Conservation (phyloP, 2,888 invertebrate genomes). For the Lacanobia oleracea region DNA sequence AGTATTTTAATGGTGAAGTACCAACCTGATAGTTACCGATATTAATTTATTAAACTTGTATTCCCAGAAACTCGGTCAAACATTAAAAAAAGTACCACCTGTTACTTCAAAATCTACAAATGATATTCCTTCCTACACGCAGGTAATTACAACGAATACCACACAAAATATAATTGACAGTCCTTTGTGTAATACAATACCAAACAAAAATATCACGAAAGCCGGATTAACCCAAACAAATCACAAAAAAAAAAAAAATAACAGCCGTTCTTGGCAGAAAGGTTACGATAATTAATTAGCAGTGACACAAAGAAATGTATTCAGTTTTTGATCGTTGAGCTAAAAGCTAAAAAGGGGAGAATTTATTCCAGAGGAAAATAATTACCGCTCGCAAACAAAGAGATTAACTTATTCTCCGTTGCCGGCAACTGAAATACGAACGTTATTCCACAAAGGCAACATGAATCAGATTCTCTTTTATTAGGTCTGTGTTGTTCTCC, state of each 20-base stretch:
- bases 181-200: constrained; percentile 23
- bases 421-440: constrained; percentile 72
- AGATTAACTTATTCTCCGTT: constrained; percentile 72
- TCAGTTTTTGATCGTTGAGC: constrained; percentile 69
- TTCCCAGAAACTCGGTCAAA: background rate
- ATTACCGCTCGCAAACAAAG: constrained; percentile 73
- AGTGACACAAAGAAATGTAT: constrained; percentile 68
- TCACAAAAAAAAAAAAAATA: constrained; percentile 52
- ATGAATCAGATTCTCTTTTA: constrained; percentile 75
- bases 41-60: too few species aligned
- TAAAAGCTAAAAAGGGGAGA: constrained; percentile 69
- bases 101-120: background rate
- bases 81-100: background rate
- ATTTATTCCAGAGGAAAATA: constrained; percentile 70
- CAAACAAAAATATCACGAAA: constrained; percentile 43
- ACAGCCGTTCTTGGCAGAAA: constrained; percentile 45
- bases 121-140: background rate
- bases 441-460: constrained; percentile 72
- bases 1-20: background rate
- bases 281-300: constrained; percentile 64
- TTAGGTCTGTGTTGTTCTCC: constrained; percentile 68
- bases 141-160: constrained; percentile 7
- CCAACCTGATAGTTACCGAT: too few species aligned
- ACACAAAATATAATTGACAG: constrained; percentile 34
- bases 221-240: constrained; percentile 54